phyloP scores from a whole-genome alignment of 2,113 vertebrate species.

The Dasypus novemcinctus region DNA sequence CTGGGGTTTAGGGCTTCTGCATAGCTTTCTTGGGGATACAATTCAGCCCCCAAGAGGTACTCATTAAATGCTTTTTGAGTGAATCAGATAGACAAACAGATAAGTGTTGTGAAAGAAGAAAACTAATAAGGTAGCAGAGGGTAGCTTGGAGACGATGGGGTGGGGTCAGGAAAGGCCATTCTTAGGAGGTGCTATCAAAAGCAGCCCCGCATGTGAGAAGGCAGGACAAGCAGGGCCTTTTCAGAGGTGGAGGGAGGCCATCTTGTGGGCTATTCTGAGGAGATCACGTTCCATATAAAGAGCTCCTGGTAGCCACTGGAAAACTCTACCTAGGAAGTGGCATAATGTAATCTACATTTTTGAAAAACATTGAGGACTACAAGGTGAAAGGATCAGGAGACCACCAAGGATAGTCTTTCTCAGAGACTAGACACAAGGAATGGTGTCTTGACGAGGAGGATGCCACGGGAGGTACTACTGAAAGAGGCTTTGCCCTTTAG shows the following conservation, averaged over 20 bases:
- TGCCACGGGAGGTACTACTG: background rate
- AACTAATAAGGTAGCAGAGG: background rate
- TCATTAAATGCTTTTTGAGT: background rate
- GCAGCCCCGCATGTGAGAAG: background rate
- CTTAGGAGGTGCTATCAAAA: background rate
- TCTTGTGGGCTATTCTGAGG: background rate
- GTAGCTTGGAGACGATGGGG: background rate
- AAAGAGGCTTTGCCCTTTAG: background rate
- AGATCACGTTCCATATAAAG: background rate
- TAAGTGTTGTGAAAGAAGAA: background rate
- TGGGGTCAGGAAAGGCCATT: background rate
- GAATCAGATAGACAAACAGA: background rate
- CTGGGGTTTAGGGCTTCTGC: background rate
- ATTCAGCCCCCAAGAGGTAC: background rate
- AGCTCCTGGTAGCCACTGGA: background rate
- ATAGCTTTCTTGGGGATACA: background rate
- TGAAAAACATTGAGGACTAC: background rate
- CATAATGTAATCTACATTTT: background rate
- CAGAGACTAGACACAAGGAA: no score
- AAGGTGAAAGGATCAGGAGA: background rate
- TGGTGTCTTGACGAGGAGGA: background rate
- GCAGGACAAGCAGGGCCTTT: accelerated
- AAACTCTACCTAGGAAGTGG: background rate
- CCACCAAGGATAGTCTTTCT: background rate
- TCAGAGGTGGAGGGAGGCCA: background rate